phyloP scores from a whole-genome alignment of 2,888 invertebrate species.

The Ernsta delagoae region DNA sequence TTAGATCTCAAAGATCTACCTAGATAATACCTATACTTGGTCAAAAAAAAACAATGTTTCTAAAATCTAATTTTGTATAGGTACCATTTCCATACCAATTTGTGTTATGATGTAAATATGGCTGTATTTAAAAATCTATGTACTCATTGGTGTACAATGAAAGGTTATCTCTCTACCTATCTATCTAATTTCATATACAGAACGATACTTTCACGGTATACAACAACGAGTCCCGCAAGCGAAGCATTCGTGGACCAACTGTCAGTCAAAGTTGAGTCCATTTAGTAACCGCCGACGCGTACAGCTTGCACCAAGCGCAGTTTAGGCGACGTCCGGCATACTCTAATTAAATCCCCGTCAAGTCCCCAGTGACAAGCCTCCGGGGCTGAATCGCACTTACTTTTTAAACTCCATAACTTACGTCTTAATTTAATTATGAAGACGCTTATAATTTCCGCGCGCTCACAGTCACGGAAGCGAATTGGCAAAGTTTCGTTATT shows the following conservation, averaged over 20 bases:
- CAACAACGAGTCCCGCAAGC: no score
- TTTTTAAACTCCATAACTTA: conserved; percentile 76
- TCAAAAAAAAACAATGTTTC: no score
- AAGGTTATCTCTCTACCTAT: no score
- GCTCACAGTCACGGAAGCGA: conserved; percentile 52
- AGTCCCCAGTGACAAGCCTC: conserved; percentile 58
- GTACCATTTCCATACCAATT: no score
- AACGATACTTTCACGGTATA: no score
- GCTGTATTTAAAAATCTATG: no score
- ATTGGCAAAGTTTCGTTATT: conserved; percentile 77
- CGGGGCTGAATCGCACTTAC: conserved; percentile 65
- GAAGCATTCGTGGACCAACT: not conserved
- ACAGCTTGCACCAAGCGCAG: conserved; percentile 17
- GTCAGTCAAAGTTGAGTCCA: not conserved
- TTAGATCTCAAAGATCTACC: no score
- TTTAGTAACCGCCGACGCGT: conserved; percentile 2
- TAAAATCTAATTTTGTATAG: no score
- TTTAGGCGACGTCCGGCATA: conserved; percentile 46
- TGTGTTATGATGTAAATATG: no score
- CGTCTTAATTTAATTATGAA: conserved; percentile 77
- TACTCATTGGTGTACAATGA: no score
- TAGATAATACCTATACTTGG: no score
- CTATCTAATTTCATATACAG: no score
- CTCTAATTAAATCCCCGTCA: conserved; percentile 70
- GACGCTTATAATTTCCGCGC: conserved; percentile 70